Evolutionary conservation across 2,797 vertebrate genomes (phyloP).

Genomic region (Lagocephalus sceleratus): DNA sequence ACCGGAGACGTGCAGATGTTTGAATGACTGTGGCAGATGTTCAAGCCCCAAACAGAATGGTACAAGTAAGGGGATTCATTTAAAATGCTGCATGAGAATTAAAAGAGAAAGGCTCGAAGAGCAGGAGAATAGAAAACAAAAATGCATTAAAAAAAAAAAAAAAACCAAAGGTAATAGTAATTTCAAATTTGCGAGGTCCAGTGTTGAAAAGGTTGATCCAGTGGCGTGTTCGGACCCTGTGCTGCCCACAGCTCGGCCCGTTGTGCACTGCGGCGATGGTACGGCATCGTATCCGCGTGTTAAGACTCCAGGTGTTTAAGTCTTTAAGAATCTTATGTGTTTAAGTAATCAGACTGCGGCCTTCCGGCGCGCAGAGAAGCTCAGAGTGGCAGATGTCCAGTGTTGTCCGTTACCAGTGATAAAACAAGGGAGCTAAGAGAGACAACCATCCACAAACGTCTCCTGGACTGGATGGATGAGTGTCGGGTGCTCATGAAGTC

Average conservation of each 20-base stretch:
- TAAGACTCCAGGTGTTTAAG: conserved; percentile 20
- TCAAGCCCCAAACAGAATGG: background rate
- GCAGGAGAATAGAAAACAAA: too few species aligned
- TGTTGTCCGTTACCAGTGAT: too few species aligned
- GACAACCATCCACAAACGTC: conserved; percentile 3
- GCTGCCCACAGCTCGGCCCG: conserved; percentile 13
- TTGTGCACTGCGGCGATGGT: conserved; percentile 7
- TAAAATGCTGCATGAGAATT: conserved; percentile 12
- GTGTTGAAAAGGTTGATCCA: conserved; percentile 47
- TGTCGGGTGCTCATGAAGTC: too few species aligned
- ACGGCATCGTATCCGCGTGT: conserved; percentile 3
- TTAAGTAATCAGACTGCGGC: too few species aligned
- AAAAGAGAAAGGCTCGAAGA: too few species aligned
- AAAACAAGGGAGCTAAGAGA: conserved; percentile 19
- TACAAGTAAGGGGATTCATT: conserved; percentile 13
- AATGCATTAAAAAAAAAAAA: too few species aligned
- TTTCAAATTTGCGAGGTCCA: conserved; percentile 31
- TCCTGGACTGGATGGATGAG: conserved; percentile 31
- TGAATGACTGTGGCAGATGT: background rate
- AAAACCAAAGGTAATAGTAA: too few species aligned
- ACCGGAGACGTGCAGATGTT: too few species aligned
- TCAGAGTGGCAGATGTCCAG: too few species aligned
- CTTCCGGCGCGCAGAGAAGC: too few species aligned
- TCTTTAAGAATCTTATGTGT: background rate
- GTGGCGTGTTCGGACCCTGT: conserved; percentile 38